Base-by-base conservation (phyloP, 2,888 invertebrate species). In the Andrena bicolor region DNA sequence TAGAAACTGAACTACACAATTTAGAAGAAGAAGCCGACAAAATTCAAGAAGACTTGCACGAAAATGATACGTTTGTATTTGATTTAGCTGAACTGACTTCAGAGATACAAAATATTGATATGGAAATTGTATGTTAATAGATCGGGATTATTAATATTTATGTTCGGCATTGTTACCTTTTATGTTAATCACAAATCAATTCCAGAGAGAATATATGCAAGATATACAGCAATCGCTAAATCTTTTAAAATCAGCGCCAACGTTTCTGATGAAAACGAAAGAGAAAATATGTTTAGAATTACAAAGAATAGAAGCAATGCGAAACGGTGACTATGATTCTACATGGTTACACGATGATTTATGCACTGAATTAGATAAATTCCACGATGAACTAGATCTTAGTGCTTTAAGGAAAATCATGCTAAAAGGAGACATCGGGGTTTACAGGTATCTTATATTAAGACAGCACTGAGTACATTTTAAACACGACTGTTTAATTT, bases 341-440 rank as follows among this genome's bases (percentile, higher is more conserved):
- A 85, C 79, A 48, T 91, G 89, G 82, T 66, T 88, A 26, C 71
- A 90, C 26, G 86, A 88, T 6, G 85, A 91, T 83, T 83, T 91
- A 65, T 84, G 68, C 26, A 84, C 70, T 13, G 93, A 93, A 87
- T 63, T 93, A 6, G 80, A 87, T 32, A 82, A 87, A 20, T 93
- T 92, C 77, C 68, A 90, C 51, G 82, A 91, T 28, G 81, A 66
- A 30, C 83, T 93, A 23, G 82, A 92, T 72, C 75, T 93, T 3
- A 86, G 90, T 72, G 92, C 92, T 28, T 83, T 92, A 41, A 89
- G 90, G 66, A 93, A 92, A 88, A 84, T 93, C n/a, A 87, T 90
- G 74, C 80, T 93, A 20, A 91, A 91, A 81, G 91, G 91, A 73
- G 86, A 90, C 30, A 83, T 91, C 64, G 91, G 91, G 58, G 74